Base-by-base conservation (phyloP, 2,797 vertebrate species). In the Florisuga fusca region DNA sequence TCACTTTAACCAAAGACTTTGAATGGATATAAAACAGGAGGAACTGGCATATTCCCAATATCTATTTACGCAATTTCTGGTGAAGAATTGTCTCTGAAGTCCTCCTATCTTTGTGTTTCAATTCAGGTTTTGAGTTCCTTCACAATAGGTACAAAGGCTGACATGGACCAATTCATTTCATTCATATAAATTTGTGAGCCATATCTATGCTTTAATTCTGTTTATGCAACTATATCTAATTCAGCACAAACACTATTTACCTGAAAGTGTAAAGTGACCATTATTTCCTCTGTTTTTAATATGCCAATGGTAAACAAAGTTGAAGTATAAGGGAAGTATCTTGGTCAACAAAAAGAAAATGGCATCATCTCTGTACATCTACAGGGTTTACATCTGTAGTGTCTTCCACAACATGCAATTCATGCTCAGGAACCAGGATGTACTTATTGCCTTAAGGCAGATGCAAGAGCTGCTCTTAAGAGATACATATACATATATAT, bases 1-100 rank as follows among this genome's bases (percentile, higher is more conserved):
- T 96, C 92, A 54, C 26, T 90, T 86, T 87, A 84, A 94, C 71
- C 64, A 89, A 79, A 78, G 81, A 80, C 77, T 95, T 90, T 43
- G 79, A 89, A 90, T 85, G 46, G 82, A 89, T 92, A 81, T 64
- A 66, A 84, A 96, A 48, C 84, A 92, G 89, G 93, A 86, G 89
- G 69, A 91, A 46, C 22, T 96, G 93, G 48, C 87, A 77, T 17
- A 10, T 62, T 80, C 90, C 95, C 84, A 97, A 53, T 46, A 90
- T 2, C 66, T 89, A 97, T 95, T 51, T 71, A 92, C 94, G 58
- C 51, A 41, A 20, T 83, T 93, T 93, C 68, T 58, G 61, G 89
- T 84, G 63, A 96, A 95, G 67, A 57, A 78, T 26, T 72, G 8
- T 62, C 53, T 71, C 38, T 45, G 81, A 81, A 83, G 46, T 83